Percentiles rank a stretch among this genome's conserved stretches.
These are phyloP conservation scores for Myiopsitta monachus DNA, from an alignment of 2,113 vertebrate genomes.

Conservation along the genomic window DNA sequence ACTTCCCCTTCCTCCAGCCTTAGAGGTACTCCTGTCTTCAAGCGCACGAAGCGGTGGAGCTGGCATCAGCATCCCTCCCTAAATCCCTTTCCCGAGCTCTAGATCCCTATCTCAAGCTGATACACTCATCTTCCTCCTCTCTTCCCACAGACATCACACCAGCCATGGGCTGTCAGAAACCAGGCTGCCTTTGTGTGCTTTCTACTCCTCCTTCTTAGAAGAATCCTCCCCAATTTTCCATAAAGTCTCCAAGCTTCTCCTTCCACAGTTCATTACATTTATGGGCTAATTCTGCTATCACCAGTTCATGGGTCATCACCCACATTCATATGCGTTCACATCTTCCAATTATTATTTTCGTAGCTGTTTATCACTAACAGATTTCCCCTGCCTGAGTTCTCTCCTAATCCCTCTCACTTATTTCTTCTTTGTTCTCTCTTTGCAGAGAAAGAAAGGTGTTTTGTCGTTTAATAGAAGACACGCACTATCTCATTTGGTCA, in stretches of 20 bases:
- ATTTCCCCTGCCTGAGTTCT: neutral
- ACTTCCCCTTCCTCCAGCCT: neutral
- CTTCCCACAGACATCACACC: neutral
- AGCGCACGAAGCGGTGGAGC: fast-evolving
- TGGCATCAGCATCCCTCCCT: neutral
- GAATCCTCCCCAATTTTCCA: neutral
- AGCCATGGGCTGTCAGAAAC: neutral
- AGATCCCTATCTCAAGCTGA: neutral
- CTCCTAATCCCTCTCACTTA: neutral
- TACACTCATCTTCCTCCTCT: neutral
- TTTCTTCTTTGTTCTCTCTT: conserved; percentile 10
- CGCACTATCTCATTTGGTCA: neutral
- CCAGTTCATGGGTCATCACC: neutral
- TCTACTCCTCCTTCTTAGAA: neutral
- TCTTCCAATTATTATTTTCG: conserved; percentile 45
- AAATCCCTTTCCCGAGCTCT: neutral
- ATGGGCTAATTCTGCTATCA: neutral
- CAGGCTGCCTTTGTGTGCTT: neutral
- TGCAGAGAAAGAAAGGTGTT: neutral
- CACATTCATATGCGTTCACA: neutral
- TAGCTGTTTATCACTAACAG: conserved; percentile 31
- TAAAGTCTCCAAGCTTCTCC: neutral
- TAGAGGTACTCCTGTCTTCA: neutral
- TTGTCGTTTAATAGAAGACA: neutral
- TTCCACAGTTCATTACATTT: conserved; percentile 10